Evolutionary conservation across 2,888 invertebrate species (phyloP).

Genomic region (Noctua fimbriata): DNA sequence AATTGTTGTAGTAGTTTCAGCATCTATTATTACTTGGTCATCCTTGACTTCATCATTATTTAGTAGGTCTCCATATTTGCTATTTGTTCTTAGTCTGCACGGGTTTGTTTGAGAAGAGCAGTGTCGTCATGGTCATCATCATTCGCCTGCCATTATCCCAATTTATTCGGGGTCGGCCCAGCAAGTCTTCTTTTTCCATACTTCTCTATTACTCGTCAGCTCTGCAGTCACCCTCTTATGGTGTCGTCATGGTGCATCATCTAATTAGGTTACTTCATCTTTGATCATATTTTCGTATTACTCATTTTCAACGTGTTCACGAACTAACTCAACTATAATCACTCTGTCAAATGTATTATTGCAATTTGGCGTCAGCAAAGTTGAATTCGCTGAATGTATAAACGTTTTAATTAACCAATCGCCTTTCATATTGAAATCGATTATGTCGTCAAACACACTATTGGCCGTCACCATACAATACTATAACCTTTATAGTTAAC

Average conservation of each 20-base stretch:
- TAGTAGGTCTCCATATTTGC: background rate
- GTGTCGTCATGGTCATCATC: background rate
- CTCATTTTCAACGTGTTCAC: background rate
- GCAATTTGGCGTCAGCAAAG: conserved; percentile 31
- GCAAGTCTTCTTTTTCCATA: too few relatives aligned
- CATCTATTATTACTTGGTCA: background rate
- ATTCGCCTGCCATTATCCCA: too few relatives aligned
- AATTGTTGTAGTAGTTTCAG: background rate
- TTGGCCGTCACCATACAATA: conserved; percentile 31
- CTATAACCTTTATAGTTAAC: conserved; percentile 37
- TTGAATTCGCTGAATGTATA: conserved; percentile 34
- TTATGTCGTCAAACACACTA: conserved; percentile 57
- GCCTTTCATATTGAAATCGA: conserved; percentile 53
- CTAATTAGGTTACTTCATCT: background rate
- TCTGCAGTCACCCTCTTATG: too few relatives aligned
- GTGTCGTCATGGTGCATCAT: background rate
- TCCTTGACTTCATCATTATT: background rate
- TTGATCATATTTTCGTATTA: conserved; percentile 10
- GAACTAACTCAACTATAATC: conserved; percentile 8
- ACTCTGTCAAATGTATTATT: conserved; percentile 33
- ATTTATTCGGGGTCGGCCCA: too few relatives aligned
- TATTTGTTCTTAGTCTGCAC: background rate
- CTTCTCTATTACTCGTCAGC: too few relatives aligned
- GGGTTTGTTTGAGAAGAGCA: background rate
- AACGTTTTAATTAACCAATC: conserved; percentile 56